These are phyloP conservation scores for Calidris pygmaea DNA, from an alignment of 2,113 vertebrate species.

Conservation along the genomic window DNA sequence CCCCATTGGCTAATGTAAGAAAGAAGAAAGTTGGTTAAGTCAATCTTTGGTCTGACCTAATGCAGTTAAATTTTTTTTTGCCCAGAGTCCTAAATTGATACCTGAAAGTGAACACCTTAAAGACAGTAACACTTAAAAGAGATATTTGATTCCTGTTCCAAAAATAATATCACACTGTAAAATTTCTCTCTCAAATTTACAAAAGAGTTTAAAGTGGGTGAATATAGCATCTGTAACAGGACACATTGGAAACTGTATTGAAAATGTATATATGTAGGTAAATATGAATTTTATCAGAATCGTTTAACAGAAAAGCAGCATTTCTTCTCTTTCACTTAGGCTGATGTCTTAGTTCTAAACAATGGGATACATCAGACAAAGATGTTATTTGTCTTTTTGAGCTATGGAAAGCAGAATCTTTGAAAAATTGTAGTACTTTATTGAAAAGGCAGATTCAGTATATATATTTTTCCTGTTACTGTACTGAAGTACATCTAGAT, in stretches of 20 bases:
- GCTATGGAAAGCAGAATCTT: not conserved
- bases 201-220: not conserved
- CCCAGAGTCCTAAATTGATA: not conserved
- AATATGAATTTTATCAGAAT: not conserved
- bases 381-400: not conserved
- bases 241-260: not conserved
- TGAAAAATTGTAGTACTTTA: not conserved
- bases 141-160: not conserved
- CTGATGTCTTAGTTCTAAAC: not conserved
- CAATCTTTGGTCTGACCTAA: not conserved
- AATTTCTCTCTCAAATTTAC: not conserved
- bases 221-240: not conserved
- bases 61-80: not conserved
- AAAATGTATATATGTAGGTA: not conserved
- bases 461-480: not conserved
- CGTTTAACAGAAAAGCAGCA: not conserved
- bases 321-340: not conserved
- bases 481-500: not conserved
- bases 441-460: not conserved
- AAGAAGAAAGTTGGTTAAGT: not conserved
- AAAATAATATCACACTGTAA: not conserved
- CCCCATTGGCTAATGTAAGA: not conserved
- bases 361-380: not conserved
- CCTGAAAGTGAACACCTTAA: not conserved
- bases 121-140: not conserved